phyloP scores from a whole-genome alignment of 2,888 invertebrate species.

The Stenotaenia linearis region DNA sequence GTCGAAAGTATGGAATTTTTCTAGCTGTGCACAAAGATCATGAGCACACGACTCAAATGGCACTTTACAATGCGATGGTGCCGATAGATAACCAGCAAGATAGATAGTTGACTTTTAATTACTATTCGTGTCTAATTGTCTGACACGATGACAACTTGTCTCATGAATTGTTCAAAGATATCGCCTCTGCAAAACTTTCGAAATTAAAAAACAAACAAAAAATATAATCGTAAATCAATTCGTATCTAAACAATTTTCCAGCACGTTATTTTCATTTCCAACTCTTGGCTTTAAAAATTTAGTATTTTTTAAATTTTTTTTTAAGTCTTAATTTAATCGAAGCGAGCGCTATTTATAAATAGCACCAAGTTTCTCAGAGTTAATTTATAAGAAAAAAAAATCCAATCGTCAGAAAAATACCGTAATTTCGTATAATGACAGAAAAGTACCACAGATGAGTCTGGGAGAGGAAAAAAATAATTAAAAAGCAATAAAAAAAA shows the following conservation, averaged over 20 bases:
- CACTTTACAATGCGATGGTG: not conserved
- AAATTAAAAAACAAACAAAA: not conserved
- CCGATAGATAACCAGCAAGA: not conserved
- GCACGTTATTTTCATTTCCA: not conserved
- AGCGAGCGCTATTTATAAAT: too few species aligned
- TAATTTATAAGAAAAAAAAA: not conserved
- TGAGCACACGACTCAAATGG: not conserved
- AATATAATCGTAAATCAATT: not conserved
- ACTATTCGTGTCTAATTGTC: slow-evolving; percentile 3
- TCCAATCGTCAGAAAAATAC: not conserved
- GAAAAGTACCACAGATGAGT: not conserved
- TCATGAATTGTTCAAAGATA: not conserved
- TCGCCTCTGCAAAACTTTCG: not conserved
- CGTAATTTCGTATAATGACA: not conserved
- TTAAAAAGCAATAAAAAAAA: slow-evolving; percentile 21
- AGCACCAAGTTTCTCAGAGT: too few species aligned
- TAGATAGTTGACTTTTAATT: slow-evolving; percentile 1
- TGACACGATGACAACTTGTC: slow-evolving; percentile 1
- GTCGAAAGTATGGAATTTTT: slow-evolving; percentile 21
- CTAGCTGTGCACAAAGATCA: slow-evolving; percentile 14
- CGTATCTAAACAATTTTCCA: not conserved
- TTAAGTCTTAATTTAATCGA: too few species aligned
- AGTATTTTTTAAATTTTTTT: too few species aligned
- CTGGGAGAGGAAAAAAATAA: not conserved
- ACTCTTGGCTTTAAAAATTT: too few species aligned